Base-by-base conservation (phyloP, 2,797 vertebrate genomes). In the Scomberomorus guttatus region DNA sequence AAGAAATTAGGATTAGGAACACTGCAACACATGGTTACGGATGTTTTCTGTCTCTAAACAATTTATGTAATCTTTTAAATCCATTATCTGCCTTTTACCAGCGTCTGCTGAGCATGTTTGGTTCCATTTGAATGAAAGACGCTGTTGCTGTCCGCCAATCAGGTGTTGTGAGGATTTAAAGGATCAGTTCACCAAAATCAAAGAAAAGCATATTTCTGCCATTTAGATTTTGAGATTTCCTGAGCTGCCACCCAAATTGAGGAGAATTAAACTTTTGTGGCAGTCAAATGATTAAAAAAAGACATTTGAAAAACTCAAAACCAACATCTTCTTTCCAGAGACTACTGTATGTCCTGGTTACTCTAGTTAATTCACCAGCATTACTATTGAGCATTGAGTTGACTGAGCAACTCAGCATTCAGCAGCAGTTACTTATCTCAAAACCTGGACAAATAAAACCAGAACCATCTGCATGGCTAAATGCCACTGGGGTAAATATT, bases 131-230 rank as follows among this genome's bases (percentile, higher is more conserved):
- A 50, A 50, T 20, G 17, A 18, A 48, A 11, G 18, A 67, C 39
- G 57, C 32, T 29, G 44, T 39, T 58, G 27, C 32, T 70, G 20
- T 71, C 56, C 61, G 56, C 50, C 66, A 79, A 62, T 75, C 39
- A 75, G 50, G 15, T 4, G 29, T 54, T 52, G 25, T 51, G 9
- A 75, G 20, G 22, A 52, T 20, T 0, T 52, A 75, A 52, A 51
- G 25, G 5, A 42, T 34, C 15, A 56, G 20, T 24, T 57, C 52
- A 57, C 6, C 14, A 12, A 73, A 77, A 74, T 37, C 7, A 42
- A 34, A 52, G 32, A 50, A 25, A 14, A 75, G 51, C 5, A 48
- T 10, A 8, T 18, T 48, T 6, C 14, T 48, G 10, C 42, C 15
- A 48, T 2, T 17, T 20, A 12, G 37, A 39, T 39, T 39, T 42